phyloP scores from a whole-genome alignment of 1,140 invertebrate genomes.

The Oedothorax gibbosus region DNA sequence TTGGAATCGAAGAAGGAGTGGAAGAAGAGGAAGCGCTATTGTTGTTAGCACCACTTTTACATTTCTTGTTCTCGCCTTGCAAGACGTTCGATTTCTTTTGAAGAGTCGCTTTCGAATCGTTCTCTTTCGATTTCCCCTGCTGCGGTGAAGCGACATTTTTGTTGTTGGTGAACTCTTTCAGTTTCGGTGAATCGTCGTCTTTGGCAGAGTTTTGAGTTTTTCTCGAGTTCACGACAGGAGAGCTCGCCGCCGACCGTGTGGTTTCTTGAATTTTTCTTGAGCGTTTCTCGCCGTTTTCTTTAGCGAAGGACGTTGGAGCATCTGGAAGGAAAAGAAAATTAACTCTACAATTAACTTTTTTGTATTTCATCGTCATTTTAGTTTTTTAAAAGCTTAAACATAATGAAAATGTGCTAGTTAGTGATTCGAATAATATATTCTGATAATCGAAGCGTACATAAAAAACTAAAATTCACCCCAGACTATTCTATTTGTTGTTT shows the following conservation, averaged over 20 bases:
- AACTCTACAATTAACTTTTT: no score
- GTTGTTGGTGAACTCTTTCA: slow-evolving; percentile 22
- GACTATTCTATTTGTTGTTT: no score
- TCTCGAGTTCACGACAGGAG: neutral
- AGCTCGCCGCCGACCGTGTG: neutral
- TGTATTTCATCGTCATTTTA: no score
- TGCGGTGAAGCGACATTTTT: slow-evolving; percentile 14
- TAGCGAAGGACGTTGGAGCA: neutral
- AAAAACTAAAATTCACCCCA: no score
- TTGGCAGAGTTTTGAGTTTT: slow-evolving; percentile 12
- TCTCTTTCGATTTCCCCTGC: slow-evolving; percentile 35
- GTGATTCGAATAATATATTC: no score
- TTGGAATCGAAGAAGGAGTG: neutral
- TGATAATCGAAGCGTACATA: no score
- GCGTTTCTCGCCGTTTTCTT: slow-evolving; percentile 44
- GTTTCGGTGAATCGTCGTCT: slow-evolving; percentile 26
- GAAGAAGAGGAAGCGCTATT: neutral
- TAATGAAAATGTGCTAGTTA: no score
- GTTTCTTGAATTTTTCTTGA: slow-evolving; percentile 36
- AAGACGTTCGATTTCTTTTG: slow-evolving; percentile 22
- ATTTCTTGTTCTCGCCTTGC: slow-evolving; percentile 14
- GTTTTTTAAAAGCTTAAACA: no score
- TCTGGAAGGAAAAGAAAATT: neutral
- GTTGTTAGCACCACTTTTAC: slow-evolving; percentile 16
- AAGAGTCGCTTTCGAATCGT: slow-evolving; percentile 5